Percentiles rank a stretch among this genome's conserved stretches.
phyloP scores from a whole-genome alignment of 2,113 vertebrate genomes.

The Xiphias gladius region DNA sequence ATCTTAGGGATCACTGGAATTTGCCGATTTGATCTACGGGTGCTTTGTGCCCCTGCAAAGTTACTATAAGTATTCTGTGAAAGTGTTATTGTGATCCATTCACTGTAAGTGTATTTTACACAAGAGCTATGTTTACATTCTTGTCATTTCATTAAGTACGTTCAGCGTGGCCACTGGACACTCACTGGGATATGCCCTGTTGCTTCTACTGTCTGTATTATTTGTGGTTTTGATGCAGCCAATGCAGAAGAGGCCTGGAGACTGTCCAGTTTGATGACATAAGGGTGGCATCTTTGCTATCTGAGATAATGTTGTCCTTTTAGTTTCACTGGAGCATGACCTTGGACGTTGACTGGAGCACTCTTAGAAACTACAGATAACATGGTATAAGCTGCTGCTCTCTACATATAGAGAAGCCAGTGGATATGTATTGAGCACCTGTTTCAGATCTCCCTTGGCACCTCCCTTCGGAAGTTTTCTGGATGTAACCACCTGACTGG shows the following conservation, averaged over 20 bases:
- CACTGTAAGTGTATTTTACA: background rate
- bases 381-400: background rate
- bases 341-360: background rate
- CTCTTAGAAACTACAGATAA: background rate
- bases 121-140: conserved; percentile 26
- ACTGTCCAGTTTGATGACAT: conserved; percentile 17
- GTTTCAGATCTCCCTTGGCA: background rate
- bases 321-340: conserved; percentile 24
- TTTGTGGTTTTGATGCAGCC: background rate
- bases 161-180: conserved; percentile 1
- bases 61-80: background rate
- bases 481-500: background rate
- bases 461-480: conserved; percentile 8
- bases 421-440: background rate
- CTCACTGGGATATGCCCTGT: background rate
- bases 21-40: conserved; percentile 9
- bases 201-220: conserved; percentile 6
- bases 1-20: background rate
- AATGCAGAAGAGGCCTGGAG: background rate
- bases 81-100: background rate
- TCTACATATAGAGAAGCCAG: conserved; percentile 3
- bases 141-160: conserved; percentile 22
- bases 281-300: conserved; percentile 33
- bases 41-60: background rate
- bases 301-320: conserved; percentile 6